Evolutionary conservation across 2,797 vertebrate species (phyloP), one percentile per base, ranked within the genome.

Genomic region (Acanthurus tractus): DNA sequence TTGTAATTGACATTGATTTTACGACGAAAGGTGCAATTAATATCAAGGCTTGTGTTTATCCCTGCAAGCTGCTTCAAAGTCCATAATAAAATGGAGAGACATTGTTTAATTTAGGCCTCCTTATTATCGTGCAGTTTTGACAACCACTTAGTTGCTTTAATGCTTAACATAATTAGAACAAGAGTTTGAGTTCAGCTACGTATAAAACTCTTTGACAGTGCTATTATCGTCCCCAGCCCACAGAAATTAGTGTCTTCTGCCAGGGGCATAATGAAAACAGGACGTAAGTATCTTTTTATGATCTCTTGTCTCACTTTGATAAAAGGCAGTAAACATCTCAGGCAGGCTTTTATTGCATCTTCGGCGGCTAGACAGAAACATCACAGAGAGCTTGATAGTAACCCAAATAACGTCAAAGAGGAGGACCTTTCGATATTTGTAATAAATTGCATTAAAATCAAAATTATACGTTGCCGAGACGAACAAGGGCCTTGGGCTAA

Each of bases 1-100:
- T 64, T 70, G 81, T 91, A 94, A 93, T 91, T 87, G 92, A 90
- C 81, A 93, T 94, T 88, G 93, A 94, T 95, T 94, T 93, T 92
- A 89, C 82, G 90, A 86, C 89, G 88, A 84, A 90, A 87, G 70
- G 86, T 86, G 81, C 90, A 91, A 93, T 93, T 94, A 93, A 93
- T 94, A 93, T 90, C 68, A 81, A 84, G 74, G 78, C 76, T 66
- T 36, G 58, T 89, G 91, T 90, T 88, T 89, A 89, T 84, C 67
- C 63, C 68, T 53, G 76, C 82, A 81, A 88, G 82, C 83, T 79
- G 76, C 82, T 88, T 90, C 80, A 90, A 76, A 90, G 87, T 89
- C 86, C 67, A 63, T 65, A 69, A 78, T 78, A 74, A 81, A 90
- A 86, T 73, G 61, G 75, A 82, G 63, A 82, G 87, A 78, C 83